Percentiles rank a stretch among this genome's conserved stretches.
Conservation (phyloP, 2,888 invertebrate genomes). For the Heteromurus nitidus region DNA sequence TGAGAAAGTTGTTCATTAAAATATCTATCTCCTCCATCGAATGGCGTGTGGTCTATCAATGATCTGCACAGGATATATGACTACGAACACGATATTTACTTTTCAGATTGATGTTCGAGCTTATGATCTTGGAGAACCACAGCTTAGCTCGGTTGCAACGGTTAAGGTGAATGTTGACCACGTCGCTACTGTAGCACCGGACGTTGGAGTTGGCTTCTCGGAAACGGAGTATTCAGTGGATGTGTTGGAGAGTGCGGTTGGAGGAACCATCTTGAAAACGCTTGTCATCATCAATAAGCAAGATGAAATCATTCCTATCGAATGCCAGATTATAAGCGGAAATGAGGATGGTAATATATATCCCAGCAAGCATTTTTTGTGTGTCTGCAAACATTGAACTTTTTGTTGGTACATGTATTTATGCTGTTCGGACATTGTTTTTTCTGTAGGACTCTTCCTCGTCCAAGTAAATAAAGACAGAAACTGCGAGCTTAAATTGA, state of each 20-base stretch:
- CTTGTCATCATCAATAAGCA: constrained; percentile 86
- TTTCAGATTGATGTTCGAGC: constrained; percentile 87
- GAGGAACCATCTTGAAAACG: constrained; percentile 82
- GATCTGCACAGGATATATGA: too few relatives aligned
- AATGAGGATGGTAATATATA: constrained; percentile 83
- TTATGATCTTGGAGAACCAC: constrained; percentile 90
- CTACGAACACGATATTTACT: too few relatives aligned
- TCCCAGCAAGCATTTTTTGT: background rate
- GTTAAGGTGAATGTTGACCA: constrained; percentile 90
- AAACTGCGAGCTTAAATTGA: constrained; percentile 88
- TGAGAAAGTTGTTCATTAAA: too few relatives aligned
- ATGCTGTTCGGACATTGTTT: background rate
- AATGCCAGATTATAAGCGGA: constrained; percentile 86
- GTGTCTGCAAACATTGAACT: background rate
- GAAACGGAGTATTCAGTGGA: constrained; percentile 90
- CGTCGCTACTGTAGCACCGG: constrained; percentile 82
- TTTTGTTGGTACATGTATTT: background rate
- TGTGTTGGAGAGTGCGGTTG: constrained; percentile 85
- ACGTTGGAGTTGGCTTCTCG: constrained; percentile 89
- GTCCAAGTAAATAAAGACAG: constrained; percentile 85
- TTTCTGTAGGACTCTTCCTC: constrained; percentile 81
- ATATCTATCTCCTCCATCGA: background rate
- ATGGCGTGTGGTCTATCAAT: too few relatives aligned
- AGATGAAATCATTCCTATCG: constrained; percentile 82
- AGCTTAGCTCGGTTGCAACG: constrained; percentile 87